phyloP scores from a whole-genome alignment of 2,888 invertebrate genomes.

The Pandemis corylana region DNA sequence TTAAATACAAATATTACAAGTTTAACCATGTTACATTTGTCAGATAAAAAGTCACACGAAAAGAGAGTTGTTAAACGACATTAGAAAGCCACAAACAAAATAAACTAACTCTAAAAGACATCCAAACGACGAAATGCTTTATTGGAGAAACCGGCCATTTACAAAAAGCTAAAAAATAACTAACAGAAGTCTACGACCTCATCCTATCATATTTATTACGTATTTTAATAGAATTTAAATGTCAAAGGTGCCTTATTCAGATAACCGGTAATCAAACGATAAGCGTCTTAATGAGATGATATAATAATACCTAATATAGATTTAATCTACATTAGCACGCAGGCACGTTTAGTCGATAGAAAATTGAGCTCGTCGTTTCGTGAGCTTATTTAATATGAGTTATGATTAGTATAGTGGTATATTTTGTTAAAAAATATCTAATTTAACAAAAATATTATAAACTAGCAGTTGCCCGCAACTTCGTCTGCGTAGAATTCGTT shows the following conservation, averaged over 20 bases:
- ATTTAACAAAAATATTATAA: too few species aligned
- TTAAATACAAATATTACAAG: neutral
- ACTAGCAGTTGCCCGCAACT: too few species aligned
- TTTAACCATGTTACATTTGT: neutral
- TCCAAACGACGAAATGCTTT: slow-evolving; percentile 4
- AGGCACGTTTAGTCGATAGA: neutral
- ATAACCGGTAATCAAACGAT: slow-evolving; percentile 32
- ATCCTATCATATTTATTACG: slow-evolving; percentile 18
- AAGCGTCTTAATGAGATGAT: slow-evolving; percentile 28
- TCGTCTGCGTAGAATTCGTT: too few species aligned
- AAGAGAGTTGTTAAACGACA: neutral
- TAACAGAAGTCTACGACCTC: slow-evolving; percentile 15
- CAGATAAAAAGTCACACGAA: neutral
- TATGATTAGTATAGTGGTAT: too few species aligned
- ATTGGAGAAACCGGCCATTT: slow-evolving; percentile 11
- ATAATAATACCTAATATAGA: slow-evolving; percentile 32
- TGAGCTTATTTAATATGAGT: too few species aligned
- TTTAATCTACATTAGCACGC: slow-evolving; percentile 5
- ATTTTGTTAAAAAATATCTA: too few species aligned
- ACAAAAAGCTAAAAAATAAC: slow-evolving; percentile 5
- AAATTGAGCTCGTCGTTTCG: neutral
- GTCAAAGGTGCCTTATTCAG: slow-evolving; percentile 18
- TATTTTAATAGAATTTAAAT: slow-evolving; percentile 20
- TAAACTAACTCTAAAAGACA: slow-evolving; percentile 1
- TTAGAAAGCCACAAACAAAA: slow-evolving; percentile 4